A percentile compares a stretch with the other conserved stretches of the same genome.
These are phyloP conservation scores for Pachyrhynchus sulphureomaculatus DNA, from an alignment of 1,140 invertebrate species.

Conservation along the genomic window DNA sequence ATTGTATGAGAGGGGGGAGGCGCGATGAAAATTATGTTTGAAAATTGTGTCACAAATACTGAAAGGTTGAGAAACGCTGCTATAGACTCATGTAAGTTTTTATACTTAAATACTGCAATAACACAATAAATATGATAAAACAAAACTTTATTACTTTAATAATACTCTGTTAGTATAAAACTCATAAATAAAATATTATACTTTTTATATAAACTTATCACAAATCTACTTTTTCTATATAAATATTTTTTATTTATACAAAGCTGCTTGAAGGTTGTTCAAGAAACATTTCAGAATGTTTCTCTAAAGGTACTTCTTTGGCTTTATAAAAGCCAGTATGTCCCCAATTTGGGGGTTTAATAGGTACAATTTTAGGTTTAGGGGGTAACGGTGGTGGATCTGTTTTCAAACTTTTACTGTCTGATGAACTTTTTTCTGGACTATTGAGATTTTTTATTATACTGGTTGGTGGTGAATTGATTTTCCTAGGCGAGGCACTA, in stretches of 20 bases:
- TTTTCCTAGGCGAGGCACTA: neutral
- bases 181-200: slow-evolving; percentile 7
- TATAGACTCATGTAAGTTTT: too few species aligned
- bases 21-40: too few species aligned
- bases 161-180: neutral
- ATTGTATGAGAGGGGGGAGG: too few species aligned
- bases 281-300: slow-evolving; percentile 54
- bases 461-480: neutral
- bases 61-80: too few species aligned
- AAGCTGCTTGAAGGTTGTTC: slow-evolving; percentile 66
- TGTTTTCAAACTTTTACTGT: slow-evolving; percentile 31
- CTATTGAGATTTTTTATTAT: slow-evolving; percentile 20
- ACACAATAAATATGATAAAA: too few species aligned
- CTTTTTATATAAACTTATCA: slow-evolving; percentile 1
- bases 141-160: too few species aligned
- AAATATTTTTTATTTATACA: slow-evolving; percentile 46
- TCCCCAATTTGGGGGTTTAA: slow-evolving; percentile 60
- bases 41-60: too few species aligned
- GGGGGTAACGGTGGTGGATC: slow-evolving; percentile 59
- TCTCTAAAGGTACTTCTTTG: slow-evolving; percentile 36
- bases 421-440: slow-evolving; percentile 42
- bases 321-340: slow-evolving; percentile 45
- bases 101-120: too few species aligned
- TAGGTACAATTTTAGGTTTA: slow-evolving; percentile 60
- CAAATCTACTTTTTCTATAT: neutral